Conservation (phyloP, 2,888 invertebrate species). For the Ephialtes manifestator region DNA sequence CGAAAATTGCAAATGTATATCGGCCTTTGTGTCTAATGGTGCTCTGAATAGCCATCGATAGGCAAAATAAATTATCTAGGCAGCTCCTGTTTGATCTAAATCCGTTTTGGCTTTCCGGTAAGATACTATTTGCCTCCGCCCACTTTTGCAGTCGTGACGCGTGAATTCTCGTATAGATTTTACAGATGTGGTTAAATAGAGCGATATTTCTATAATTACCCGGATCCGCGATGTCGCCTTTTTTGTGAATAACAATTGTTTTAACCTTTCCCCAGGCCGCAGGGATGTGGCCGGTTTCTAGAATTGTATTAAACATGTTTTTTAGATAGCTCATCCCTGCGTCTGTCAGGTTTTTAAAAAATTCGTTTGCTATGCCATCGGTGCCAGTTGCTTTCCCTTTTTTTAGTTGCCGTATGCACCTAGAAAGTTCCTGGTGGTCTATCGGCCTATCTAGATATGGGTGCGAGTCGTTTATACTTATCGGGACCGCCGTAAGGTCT, state of each 20-base stretch:
- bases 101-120: not conserved
- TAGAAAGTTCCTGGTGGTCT: not conserved
- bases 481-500: constrained; percentile 25
- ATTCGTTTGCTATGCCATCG: constrained; percentile 36
- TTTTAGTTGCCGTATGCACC: constrained; percentile 21
- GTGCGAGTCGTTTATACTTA: constrained; percentile 11
- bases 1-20: constrained; percentile 56
- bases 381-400: constrained; percentile 31
- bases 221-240: not conserved
- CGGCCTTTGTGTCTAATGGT: constrained; percentile 32
- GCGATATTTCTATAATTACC: not conserved
- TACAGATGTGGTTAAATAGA: not conserved
- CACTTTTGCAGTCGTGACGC: not conserved
- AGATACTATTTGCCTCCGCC: not conserved
- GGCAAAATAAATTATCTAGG: constrained; percentile 10
- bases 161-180: not conserved
- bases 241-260: not conserved
- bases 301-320: not conserved
- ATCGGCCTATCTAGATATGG: not conserved
- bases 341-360: not conserved
- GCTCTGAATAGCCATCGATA: constrained; percentile 28
- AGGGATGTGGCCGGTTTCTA: not conserved
- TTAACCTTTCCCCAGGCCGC: not conserved
- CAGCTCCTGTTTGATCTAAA: constrained; percentile 15
- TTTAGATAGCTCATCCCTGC: not conserved